A percentile compares a stretch with the other conserved stretches of the same genome.
Conservation (phyloP, 2,888 invertebrate genomes). For the Melieria crassipennis region DNA sequence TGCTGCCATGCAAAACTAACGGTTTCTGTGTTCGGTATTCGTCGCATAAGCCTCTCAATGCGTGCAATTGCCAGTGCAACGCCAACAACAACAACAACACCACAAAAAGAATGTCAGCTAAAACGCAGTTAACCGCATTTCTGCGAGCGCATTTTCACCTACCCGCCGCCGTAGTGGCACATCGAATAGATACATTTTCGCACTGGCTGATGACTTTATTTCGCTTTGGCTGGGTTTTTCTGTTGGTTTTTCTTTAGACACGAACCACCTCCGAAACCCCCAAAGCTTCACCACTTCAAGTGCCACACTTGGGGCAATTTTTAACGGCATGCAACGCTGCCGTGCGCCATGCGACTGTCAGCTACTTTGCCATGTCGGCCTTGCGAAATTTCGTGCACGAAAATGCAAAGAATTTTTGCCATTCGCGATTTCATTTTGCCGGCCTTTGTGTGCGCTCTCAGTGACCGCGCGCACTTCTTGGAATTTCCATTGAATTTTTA, state of each 20-base stretch:
- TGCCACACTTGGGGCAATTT: no score
- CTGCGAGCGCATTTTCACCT: neutral
- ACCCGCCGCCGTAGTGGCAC: neutral
- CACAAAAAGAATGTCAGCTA: slow-evolving; percentile 17
- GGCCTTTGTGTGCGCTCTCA: no score
- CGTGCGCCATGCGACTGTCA: no score
- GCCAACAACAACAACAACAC: neutral
- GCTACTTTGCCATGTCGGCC: no score
- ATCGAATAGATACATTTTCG: slow-evolving; percentile 33
- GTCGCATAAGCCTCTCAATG: neutral
- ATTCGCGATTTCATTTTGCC: neutral
- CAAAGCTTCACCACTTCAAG: no score
- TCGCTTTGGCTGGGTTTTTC: no score
- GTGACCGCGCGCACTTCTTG: neutral
- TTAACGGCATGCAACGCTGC: no score
- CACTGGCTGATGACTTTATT: slow-evolving; percentile 1
- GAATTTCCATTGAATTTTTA: neutral
- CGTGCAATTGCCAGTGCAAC: neutral
- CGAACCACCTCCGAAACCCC: no score
- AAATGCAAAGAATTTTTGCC: no score
- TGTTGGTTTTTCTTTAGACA: neutral
- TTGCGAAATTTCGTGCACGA: no score
- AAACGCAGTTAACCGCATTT: slow-evolving; percentile 52
- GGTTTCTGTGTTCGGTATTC: slow-evolving; percentile 28
- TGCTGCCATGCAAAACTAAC: slow-evolving; percentile 26